Percentiles rank a stretch among this genome's conserved stretches.
Evolutionary conservation across 2,797 vertebrate species (phyloP).

Genomic region (Picus viridis): DNA sequence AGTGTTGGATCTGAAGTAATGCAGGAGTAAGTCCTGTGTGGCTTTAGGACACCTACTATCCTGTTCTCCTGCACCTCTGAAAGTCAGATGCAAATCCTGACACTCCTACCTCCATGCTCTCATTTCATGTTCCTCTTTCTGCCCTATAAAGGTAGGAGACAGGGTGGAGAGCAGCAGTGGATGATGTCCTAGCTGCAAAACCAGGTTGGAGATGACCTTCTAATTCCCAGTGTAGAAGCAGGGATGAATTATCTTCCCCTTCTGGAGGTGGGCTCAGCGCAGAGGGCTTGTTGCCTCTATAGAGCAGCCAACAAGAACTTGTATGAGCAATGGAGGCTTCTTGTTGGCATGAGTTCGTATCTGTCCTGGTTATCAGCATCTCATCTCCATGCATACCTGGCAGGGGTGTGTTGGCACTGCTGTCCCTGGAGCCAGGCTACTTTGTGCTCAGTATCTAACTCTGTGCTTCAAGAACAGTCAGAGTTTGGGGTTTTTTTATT

Average conservation of each 20-base stretch:
- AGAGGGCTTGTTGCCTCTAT: background rate
- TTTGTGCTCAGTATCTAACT: background rate
- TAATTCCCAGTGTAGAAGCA: background rate
- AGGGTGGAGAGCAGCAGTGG: background rate
- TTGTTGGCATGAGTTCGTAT: background rate
- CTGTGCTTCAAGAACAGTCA: background rate
- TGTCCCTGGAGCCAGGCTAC: background rate
- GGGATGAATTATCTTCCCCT: background rate
- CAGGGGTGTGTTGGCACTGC: too few relatives aligned
- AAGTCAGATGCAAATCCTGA: background rate
- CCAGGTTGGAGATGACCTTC: background rate
- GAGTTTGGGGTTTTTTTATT: background rate
- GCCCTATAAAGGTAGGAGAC: background rate
- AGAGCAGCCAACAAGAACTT: rapidly evolving
- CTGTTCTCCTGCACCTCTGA: background rate
- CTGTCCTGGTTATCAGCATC: background rate
- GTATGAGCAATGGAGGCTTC: background rate
- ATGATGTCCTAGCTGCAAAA: background rate
- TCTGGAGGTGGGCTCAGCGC: background rate
- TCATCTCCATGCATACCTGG: background rate
- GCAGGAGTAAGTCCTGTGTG: background rate
- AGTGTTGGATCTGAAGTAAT: background rate
- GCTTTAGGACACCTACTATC: background rate
- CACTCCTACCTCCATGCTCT: background rate
- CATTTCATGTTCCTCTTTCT: background rate